Evolutionary conservation across 2,888 invertebrate species (phyloP).

Genomic region (Cataglyphis livida): DNA sequence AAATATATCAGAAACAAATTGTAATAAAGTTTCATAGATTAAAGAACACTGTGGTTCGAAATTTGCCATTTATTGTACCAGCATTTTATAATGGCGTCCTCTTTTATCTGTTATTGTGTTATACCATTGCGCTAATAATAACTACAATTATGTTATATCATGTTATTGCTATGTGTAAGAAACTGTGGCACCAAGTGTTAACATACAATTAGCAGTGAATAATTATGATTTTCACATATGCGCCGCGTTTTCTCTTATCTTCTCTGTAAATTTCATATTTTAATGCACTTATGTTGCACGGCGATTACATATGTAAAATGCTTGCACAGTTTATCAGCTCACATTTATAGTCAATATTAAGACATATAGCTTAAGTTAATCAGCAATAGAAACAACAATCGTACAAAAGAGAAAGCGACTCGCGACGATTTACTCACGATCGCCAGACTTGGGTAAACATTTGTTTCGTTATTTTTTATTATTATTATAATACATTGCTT

Average conservation of each 20-base stretch:
- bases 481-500: slow-evolving; percentile 76
- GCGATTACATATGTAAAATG: slow-evolving; percentile 11
- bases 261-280: not conserved
- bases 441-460: slow-evolving; percentile 55
- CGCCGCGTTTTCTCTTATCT: not conserved
- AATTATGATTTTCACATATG: slow-evolving; percentile 42
- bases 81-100: slow-evolving; percentile 22
- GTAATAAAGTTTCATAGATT: not conserved
- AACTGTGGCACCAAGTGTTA: slow-evolving; percentile 64
- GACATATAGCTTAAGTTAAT: slow-evolving; percentile 26
- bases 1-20: not conserved
- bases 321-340: slow-evolving; percentile 4
- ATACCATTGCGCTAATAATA: slow-evolving; percentile 40
- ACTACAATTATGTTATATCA: slow-evolving; percentile 62
- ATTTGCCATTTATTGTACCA: slow-evolving; percentile 38
- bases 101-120: not conserved
- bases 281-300: slow-evolving; percentile 43
- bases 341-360: slow-evolving; percentile 25
- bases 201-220: slow-evolving; percentile 66
- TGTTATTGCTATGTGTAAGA: slow-evolving; percentile 65
- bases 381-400: slow-evolving; percentile 35
- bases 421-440: slow-evolving; percentile 20
- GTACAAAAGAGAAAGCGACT: slow-evolving; percentile 22
- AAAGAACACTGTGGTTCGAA: not conserved
- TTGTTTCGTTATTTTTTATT: slow-evolving; percentile 57